phyloP scores from a whole-genome alignment of 2,888 invertebrate genomes.

The Philonicus albiceps region DNA sequence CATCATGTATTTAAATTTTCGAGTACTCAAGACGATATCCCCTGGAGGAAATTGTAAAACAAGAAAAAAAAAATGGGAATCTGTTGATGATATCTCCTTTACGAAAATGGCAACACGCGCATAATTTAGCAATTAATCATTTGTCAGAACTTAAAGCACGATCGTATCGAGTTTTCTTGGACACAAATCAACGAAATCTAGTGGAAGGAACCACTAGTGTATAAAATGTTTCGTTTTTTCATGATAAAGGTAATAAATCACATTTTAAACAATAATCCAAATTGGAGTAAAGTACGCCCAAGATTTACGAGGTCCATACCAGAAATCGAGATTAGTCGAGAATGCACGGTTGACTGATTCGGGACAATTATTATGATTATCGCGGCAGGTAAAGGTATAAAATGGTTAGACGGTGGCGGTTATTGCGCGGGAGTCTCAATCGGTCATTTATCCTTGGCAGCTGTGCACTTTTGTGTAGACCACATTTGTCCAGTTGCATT shows the following conservation, averaged over 20 bases:
- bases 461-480: background rate
- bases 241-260: constrained; percentile 8
- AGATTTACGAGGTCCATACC: background rate
- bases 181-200: background rate
- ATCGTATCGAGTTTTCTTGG: background rate
- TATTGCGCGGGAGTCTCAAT: constrained; percentile 2
- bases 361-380: constrained; percentile 19
- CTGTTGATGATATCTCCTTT: background rate
- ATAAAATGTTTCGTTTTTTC: background rate
- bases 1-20: background rate
- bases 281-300: constrained; percentile 9
- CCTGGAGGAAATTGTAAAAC: background rate
- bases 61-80: background rate
- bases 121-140: background rate
- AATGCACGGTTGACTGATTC: background rate
- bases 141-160: background rate
- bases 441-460: constrained; percentile 5
- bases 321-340: constrained; percentile 9
- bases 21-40: background rate
- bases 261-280: constrained; percentile 6
- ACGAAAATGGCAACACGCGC: background rate
- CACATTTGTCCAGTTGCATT: background rate
- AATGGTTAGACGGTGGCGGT: background rate
- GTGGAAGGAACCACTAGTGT: background rate
- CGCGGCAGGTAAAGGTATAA: background rate